These are phyloP conservation scores for Daktulosphaira vitifoliae DNA, from an alignment of 1,140 invertebrate species.

Conservation along the genomic window DNA sequence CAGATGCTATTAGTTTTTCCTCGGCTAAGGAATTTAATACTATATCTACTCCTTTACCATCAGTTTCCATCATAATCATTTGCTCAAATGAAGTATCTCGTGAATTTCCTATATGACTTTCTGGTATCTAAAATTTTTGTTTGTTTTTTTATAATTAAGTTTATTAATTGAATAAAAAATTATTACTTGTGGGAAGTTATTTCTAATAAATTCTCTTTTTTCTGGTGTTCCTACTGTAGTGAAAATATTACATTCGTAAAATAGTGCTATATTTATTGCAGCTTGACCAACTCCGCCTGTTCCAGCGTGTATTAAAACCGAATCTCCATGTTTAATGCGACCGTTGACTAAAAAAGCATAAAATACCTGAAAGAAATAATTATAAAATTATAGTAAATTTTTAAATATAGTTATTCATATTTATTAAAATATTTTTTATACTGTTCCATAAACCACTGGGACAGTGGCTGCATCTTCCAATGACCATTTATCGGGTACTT, in stretches of 20 bases:
- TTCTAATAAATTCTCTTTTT: slow-evolving; percentile 58
- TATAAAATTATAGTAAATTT: not conserved
- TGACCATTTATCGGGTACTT: slow-evolving; percentile 71
- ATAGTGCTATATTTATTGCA: slow-evolving; percentile 60
- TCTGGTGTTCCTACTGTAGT: slow-evolving; percentile 61
- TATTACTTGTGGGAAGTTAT: slow-evolving; percentile 51
- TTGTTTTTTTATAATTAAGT: not conserved
- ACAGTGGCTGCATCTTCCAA: slow-evolving; percentile 81
- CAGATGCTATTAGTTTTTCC: slow-evolving; percentile 57
- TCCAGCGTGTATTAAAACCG: slow-evolving; percentile 66
- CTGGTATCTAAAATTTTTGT: slow-evolving; percentile 45
- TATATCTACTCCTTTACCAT: slow-evolving; percentile 61
- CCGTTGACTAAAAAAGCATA: slow-evolving; percentile 59
- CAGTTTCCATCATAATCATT: slow-evolving; percentile 52
- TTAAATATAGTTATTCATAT: not conserved
- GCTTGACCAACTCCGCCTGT: slow-evolving; percentile 70
- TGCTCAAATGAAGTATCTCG: slow-evolving; percentile 61
- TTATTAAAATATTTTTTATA: slow-evolving; percentile 40
- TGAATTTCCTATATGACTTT: slow-evolving; percentile 64
- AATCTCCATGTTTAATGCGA: slow-evolving; percentile 53
- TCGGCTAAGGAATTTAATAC: slow-evolving; percentile 70
- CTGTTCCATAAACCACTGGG: slow-evolving; percentile 76
- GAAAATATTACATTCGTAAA: slow-evolving; percentile 56
- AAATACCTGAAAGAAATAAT: slow-evolving; percentile 47
- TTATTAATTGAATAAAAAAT: not conserved